Conservation (phyloP, 1,140 invertebrate species). For the Aphelenchoides avenae region DNA sequence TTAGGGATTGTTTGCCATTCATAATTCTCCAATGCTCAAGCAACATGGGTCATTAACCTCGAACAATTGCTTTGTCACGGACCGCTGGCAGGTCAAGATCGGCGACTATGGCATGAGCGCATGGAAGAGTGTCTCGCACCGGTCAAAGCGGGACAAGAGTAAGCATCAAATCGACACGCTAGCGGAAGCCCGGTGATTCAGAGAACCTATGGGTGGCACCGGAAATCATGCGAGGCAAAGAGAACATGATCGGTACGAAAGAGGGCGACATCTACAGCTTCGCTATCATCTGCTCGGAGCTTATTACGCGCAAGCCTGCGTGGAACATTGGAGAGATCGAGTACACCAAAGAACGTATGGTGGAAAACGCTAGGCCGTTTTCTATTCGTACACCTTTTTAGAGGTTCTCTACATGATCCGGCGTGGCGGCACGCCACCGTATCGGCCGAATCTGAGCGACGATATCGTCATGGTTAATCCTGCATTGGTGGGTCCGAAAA, state of each 20-base stretch:
- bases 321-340: conserved; percentile 11
- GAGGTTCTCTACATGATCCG: neutral
- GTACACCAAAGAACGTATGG: conserved; percentile 1
- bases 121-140: neutral
- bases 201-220: conserved; percentile 11
- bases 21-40: too few relatives aligned
- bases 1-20: neutral
- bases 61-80: neutral
- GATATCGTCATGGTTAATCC: conserved; percentile 2
- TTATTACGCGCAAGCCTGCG: conserved; percentile 13
- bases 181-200: neutral
- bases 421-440: neutral
- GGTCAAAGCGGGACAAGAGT: neutral
- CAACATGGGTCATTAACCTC: neutral
- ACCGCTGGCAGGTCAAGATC: too few relatives aligned
- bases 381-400: neutral
- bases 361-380: neutral
- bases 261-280: conserved; percentile 17
- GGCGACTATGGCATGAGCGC: neutral
- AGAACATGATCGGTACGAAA: conserved; percentile 13
- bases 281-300: conserved; percentile 18
- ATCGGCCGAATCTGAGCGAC: neutral
- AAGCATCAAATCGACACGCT: neutral
- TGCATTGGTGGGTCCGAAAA: neutral
- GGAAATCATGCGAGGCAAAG: conserved; percentile 14